Conservation (phyloP, 1,140 invertebrate genomes). For the Antheraea pernyi region DNA sequence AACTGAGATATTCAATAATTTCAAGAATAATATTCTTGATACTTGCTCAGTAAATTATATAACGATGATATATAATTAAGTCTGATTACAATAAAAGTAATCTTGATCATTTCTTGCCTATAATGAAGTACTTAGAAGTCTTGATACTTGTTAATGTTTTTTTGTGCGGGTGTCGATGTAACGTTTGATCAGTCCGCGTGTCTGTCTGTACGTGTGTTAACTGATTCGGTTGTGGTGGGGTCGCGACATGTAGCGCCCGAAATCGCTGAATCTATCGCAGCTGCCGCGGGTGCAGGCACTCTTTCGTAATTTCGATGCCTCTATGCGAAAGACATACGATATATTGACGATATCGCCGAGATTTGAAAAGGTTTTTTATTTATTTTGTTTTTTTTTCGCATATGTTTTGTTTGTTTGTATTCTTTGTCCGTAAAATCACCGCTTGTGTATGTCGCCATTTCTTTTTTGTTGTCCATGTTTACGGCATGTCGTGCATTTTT, state of each 20-base stretch:
- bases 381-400: conserved; percentile 40
- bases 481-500: conserved; percentile 16
- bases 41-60: too few relatives aligned
- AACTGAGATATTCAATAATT: too few relatives aligned
- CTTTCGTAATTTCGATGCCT: conserved; percentile 66
- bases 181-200: not conserved
- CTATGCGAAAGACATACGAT: conserved; percentile 64
- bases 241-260: conserved; percentile 56
- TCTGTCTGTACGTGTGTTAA: not conserved
- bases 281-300: conserved; percentile 66
- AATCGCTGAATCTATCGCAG: conserved; percentile 70
- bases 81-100: too few relatives aligned
- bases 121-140: too few relatives aligned
- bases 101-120: too few relatives aligned
- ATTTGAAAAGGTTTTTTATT: conserved; percentile 64
- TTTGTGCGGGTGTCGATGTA: not conserved
- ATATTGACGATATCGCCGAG: conserved; percentile 67
- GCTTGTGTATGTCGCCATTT: conserved; percentile 18
- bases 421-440: conserved; percentile 12
- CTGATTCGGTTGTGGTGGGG: conserved; percentile 36
- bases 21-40: too few relatives aligned
- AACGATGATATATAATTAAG: too few relatives aligned
- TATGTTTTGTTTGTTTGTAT: conserved; percentile 27
- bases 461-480: conserved; percentile 9
- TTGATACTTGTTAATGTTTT: too few relatives aligned